Evolutionary conservation across 2,888 invertebrate species (phyloP), one percentile per base, ranked within the genome.

Genomic region (Drosophila mulleri): DNA sequence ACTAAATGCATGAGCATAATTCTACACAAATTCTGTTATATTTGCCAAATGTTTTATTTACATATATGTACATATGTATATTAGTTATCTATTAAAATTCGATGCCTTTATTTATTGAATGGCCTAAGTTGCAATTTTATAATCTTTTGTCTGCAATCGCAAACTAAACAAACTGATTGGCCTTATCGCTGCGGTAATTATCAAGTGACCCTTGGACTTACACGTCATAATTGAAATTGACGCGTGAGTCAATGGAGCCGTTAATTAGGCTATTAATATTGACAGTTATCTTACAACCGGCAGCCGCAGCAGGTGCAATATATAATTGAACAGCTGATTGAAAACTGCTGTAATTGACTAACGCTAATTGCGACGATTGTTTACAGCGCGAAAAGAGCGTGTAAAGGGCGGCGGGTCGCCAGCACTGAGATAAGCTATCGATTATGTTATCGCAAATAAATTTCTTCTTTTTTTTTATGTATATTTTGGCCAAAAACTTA

Each of bases 341-440:
- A 52, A 23, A 18, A 23, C n/a, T 9, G 32, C 53, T 67, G 67
- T 69, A 65, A 72, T 74, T 67, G 56, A 23, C 12, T 23, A 20
- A 29, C 16, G 41, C 59, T 71, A 78, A 64, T 69, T 50, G 42
- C 16, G 16, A 7, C 32, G 44, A 45, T 52, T n/a, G 12, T 16
- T 72, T 62, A 58, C 41, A 29, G 39, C 14, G 32, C 5, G 26
- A 35, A 6, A 4, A 20, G 11, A 39, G 29, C 37, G 26, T 44
- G 18, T 29, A 48, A 14, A 20, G 53, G n/a, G 45, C 35, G 39
- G 47, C 14, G 26, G 39, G 41, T 65, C 5, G 26, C 26, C 11
- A 56, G 45, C 20, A 71, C 67, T 77, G 9, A 71, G 83, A 88
- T 88, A 83, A 74, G 72, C 61, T 67, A 83, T 70, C 72, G 50